Base-by-base conservation (phyloP, 2,888 invertebrate genomes). In the Cosmopolites sordidus region DNA sequence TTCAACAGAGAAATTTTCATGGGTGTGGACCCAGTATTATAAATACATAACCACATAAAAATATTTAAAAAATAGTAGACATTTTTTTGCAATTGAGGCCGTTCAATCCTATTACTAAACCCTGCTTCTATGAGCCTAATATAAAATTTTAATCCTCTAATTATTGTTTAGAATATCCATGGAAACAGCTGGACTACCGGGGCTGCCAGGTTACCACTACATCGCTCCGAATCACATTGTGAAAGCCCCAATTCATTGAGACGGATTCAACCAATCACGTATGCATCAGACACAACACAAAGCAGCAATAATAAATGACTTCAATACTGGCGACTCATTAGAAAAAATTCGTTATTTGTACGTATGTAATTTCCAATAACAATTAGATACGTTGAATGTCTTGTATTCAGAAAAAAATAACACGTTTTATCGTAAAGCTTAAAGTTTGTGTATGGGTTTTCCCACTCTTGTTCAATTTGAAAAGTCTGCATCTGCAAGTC, bases 191-290 rank as follows among this genome's bases (percentile, higher is more conserved):
- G 91, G 92, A 60, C 14, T 59, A 42, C 51, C 59, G 12, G 59
- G 59, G n/a, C 14, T 59, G 39, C 51, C 59, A 16, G 89, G 91
- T 65, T 92, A 91, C 79, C 92, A 91, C 77, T 92, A 91, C 82
- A 88, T 92, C 77, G 86, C 91, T 65, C 92, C 92, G 64, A 92
- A 91, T 78, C 89, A 92, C 79, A 92, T 92, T 75, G 90, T 92
- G 71, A 92, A 92, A 79, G 88, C 92, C 65, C 89, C 91, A 71
- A 91, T 92, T 74, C 91, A 92, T 81, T 73, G 72, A 68, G 65
- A 64, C 64, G 66, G 67, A 68, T 66, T 39, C 37, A 51, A 42
- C 51, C 56, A 57, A 57, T 55, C 52, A 52, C 50, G 47, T 51
- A 39, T 57, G 57, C 53, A 37, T 57, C 57, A 57, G 57, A 66